These are phyloP conservation scores for Calephelis nemesis DNA, from an alignment of 1,140 invertebrate genomes.

Conservation along the genomic window DNA sequence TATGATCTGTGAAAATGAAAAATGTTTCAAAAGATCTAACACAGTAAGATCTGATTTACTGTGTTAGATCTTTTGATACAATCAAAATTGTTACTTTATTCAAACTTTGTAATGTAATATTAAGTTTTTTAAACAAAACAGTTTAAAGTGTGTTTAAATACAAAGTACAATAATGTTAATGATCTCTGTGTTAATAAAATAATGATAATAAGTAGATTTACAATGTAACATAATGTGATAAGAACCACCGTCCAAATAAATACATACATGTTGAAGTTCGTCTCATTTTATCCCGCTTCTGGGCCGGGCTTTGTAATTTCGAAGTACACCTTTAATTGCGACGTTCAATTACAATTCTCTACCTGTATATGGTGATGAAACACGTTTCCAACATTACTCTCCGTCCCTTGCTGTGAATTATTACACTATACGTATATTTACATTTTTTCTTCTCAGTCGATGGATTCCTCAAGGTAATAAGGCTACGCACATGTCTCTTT, in stretches of 20 bases:
- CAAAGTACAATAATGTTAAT: neutral
- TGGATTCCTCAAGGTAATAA: no score
- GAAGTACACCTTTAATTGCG: neutral
- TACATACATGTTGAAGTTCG: slow-evolving; percentile 12
- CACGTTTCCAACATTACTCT: slow-evolving; percentile 1
- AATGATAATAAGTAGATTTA: neutral
- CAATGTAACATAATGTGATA: slow-evolving; percentile 34
- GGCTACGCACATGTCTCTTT: no score
- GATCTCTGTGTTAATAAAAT: neutral
- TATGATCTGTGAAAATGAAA: no score
- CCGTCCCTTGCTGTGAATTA: neutral
- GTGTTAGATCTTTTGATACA: no score
- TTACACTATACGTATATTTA: neutral
- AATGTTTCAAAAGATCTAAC: no score
- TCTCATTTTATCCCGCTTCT: neutral
- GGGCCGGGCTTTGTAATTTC: slow-evolving; percentile 3
- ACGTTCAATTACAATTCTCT: slow-evolving; percentile 4
- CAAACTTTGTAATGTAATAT: no score
- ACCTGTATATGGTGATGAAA: slow-evolving; percentile 8
- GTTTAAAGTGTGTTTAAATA: neutral
- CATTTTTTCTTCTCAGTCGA: neutral
- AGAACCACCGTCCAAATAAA: slow-evolving; percentile 36
- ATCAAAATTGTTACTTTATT: no score
- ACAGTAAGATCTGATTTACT: no score
- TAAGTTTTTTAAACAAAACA: no score